Base-by-base conservation (phyloP, 2,888 invertebrate genomes). In the Mesorhabditis spiculigera region DNA sequence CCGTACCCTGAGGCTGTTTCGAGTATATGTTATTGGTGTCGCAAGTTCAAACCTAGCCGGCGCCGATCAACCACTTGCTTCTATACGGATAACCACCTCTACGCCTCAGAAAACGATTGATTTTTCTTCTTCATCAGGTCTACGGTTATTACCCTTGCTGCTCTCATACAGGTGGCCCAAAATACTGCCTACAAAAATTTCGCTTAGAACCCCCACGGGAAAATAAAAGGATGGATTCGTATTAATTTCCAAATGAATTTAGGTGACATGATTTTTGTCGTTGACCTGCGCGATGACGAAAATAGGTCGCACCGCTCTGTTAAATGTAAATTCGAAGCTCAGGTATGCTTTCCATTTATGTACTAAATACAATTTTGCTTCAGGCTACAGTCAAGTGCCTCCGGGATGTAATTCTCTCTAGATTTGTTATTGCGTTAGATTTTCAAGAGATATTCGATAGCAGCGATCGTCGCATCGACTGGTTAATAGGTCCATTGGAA, bases 351-450 rank as follows among this genome's bases (percentile, higher is more conserved):
- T 41, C 41, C 50, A 8, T 58, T 67, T 41, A 10, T 67, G 43
- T 66, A 66, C 69, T 61, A 69, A 66, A 66, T 69, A 63, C 63
- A 69, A 66, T 69, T 69, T 70, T 70, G 65, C 63, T 70, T 70
- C 67, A 70, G 70, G 63, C 67, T 43, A 67, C 70, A 70, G 65
- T 70, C 65, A 43, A 70, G 50, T 45, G 65, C 61, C 44, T 70
- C 43, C 16, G 63, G 16, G 44, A 69, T 44, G 63, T 45, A 58
- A 69, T 69, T 44, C 43, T 61, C 44, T 69, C 69, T 50, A 61
- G 50, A 61, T 70, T 62, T 44, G n/a, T 0, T 45, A 70, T 70
- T 61, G 44, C 58, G 44, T 16, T 65, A 64, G 65, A 65, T 67
- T 70, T 61, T 70, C 70, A 70, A 70, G 63, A 67, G 44, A n/a